These are phyloP conservation scores for Calonectris borealis DNA, from an alignment of 2,113 vertebrate genomes.

Conservation along the genomic window DNA sequence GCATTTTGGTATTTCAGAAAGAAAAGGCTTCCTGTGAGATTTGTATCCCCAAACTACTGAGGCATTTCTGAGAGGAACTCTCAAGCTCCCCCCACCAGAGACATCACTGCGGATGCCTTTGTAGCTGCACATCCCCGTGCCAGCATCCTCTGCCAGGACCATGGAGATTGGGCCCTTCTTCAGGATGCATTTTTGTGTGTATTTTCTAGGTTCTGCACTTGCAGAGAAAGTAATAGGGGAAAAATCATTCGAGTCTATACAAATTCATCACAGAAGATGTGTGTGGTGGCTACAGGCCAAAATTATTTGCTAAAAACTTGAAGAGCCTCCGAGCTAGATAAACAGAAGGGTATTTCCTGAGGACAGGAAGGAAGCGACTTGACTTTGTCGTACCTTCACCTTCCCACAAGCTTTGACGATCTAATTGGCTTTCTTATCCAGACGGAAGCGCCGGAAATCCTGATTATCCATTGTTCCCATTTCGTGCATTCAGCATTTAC, in stretches of 20 bases:
- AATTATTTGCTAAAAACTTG: not conserved
- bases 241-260: not conserved
- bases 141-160: not conserved
- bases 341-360: conserved; percentile 10
- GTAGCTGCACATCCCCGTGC: not conserved
- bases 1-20: not conserved
- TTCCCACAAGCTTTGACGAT: not conserved
- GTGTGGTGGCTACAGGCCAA: not conserved
- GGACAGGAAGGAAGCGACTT: conserved; percentile 7
- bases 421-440: not conserved
- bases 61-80: not conserved
- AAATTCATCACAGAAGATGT: not conserved
- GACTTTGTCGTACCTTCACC: not conserved
- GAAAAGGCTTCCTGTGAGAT: not conserved
- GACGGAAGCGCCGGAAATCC: not conserved
- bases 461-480: conserved; percentile 49
- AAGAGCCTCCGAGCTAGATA: not conserved
- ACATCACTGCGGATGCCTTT: not conserved
- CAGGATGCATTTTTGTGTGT: not conserved
- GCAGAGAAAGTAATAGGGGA: not conserved
- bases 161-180: not conserved
- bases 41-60: rapidly evolving
- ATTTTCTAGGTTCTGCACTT: not conserved
- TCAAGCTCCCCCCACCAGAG: not conserved
- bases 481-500: not conserved